These are phyloP conservation scores for Papilio aristodemus DNA, from an alignment of 1,140 invertebrate species.

Conservation along the genomic window DNA sequence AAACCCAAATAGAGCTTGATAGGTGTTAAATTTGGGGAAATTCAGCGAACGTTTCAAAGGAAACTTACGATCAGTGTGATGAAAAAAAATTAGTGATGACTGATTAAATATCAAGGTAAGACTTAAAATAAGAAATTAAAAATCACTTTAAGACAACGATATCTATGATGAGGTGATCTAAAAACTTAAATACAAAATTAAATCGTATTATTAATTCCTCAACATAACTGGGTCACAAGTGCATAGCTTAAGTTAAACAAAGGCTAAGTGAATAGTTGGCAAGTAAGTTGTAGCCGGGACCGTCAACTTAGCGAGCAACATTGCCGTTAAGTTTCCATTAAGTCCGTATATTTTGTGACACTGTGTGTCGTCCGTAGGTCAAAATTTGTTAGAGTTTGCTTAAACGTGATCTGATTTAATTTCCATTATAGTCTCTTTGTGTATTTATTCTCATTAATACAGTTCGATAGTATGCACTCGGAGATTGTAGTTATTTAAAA, in stretches of 20 bases:
- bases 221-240: constrained; percentile 1
- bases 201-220: background rate
- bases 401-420: background rate
- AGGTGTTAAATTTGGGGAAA: no score
- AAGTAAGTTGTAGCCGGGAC: constrained; percentile 4
- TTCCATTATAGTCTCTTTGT: background rate
- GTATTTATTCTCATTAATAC: no score
- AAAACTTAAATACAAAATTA: background rate
- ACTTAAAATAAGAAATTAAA: no score
- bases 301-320: background rate
- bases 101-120: no score
- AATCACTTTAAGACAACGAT: no score
- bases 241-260: constrained; percentile 1
- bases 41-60: no score
- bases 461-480: no score
- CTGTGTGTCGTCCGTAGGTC: background rate
- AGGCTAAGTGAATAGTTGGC: constrained; percentile 16
- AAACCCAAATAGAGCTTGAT: no score
- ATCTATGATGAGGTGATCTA: background rate
- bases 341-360: constrained; percentile 17
- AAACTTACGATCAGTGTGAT: no score
- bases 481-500: no score
- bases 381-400: background rate
- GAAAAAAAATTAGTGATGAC: no score
- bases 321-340: constrained; percentile 16